Evolutionary conservation across 2,797 vertebrate genomes (phyloP).

Genomic region (Eremophila alpestris): DNA sequence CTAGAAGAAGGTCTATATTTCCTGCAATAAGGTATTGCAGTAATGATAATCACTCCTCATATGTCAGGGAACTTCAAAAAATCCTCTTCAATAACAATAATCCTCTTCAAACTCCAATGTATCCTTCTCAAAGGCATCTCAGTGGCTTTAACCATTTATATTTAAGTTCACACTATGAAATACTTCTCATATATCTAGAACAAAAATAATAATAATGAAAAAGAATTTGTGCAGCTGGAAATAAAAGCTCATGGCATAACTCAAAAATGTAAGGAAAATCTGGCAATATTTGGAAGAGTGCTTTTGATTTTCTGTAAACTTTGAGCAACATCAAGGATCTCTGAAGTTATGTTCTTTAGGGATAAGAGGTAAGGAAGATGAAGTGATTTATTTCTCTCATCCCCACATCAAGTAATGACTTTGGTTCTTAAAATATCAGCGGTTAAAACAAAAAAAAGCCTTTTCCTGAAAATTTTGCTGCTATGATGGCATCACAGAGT

Average conservation of each 20-base stretch:
- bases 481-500: not conserved
- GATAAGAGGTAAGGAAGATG: not conserved
- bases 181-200: not conserved
- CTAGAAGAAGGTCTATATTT: not conserved
- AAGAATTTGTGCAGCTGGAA: not conserved
- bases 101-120: not conserved
- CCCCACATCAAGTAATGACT: not conserved
- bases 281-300: not conserved
- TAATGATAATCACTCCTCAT: not conserved
- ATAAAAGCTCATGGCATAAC: not conserved
- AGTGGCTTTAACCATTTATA: not conserved
- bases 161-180: not conserved
- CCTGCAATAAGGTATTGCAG: not conserved
- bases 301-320: not conserved
- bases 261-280: not conserved
- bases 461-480: not conserved
- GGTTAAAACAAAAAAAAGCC: not conserved
- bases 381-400: not conserved
- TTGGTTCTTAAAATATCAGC: not conserved
- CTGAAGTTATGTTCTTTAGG: not conserved
- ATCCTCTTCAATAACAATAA: not conserved
- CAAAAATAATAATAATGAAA: not conserved
- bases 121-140: not conserved
- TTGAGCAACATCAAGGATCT: not conserved
- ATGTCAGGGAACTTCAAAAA: not conserved